Evolutionary conservation across 1,140 invertebrate species (phyloP).

Genomic region (Tetragonula clypearis): DNA sequence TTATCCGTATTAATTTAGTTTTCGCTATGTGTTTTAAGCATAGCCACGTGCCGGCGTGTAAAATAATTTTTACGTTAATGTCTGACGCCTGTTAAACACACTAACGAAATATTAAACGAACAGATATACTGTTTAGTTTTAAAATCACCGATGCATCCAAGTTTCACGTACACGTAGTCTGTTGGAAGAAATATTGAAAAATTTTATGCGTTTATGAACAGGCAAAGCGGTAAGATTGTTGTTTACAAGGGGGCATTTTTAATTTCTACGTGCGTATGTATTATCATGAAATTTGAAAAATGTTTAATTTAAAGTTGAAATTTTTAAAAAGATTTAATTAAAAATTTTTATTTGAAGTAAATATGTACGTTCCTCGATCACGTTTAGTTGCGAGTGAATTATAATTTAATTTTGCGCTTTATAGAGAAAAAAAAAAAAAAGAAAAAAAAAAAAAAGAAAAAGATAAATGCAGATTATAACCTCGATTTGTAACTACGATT

Average conservation of each 20-base stretch:
- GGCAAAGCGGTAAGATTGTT: constrained; percentile 31
- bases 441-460: no score
- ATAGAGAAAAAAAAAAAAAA: neutral
- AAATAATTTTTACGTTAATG: neutral
- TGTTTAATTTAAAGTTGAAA: neutral
- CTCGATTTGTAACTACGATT: neutral
- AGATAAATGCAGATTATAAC: neutral
- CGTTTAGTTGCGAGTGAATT: neutral
- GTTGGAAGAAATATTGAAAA: constrained; percentile 58
- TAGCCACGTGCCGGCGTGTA: neutral
- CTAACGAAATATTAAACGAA: neutral
- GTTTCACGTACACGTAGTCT: constrained; percentile 1
- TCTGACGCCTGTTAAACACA: neutral
- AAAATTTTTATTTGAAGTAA: no score
- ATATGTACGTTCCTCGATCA: neutral
- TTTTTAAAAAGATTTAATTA: no score
- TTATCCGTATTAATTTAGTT: neutral
- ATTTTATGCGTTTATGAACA: constrained; percentile 65
- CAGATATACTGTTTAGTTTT: neutral
- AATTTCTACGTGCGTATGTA: neutral
- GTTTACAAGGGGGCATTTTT: neutral
- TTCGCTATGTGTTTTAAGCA: neutral
- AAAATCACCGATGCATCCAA: neutral
- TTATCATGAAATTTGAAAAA: neutral
- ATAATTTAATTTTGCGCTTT: neutral